Percentiles rank a stretch among this genome's conserved stretches.
Conservation (phyloP, 2,888 invertebrate genomes). For the Ophion ventricosus region DNA sequence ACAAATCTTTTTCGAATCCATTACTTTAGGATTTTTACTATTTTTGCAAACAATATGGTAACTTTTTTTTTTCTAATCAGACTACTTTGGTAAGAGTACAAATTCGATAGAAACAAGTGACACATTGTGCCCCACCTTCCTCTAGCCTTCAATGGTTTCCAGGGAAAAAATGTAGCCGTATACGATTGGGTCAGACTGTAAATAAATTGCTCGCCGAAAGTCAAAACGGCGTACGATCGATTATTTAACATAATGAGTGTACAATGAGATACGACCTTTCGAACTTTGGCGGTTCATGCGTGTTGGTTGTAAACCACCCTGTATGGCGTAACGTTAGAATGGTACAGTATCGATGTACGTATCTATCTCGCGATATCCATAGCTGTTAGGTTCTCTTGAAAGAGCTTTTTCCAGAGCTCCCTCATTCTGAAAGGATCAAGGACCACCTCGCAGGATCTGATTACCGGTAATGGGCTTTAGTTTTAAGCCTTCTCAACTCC, state of each 20-base stretch:
- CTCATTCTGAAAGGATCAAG: conserved; percentile 73
- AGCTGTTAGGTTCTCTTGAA: conserved; percentile 37
- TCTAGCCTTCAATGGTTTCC: too few species aligned
- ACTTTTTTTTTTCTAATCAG: too few species aligned
- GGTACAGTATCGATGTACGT: conserved; percentile 64
- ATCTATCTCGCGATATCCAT: conserved; percentile 48
- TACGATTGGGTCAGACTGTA: too few species aligned
- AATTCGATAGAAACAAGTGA: too few species aligned
- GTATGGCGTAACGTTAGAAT: conserved; percentile 18
- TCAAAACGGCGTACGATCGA: background rate
- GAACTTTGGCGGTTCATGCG: background rate
- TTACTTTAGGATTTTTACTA: too few species aligned
- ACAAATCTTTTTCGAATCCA: too few species aligned
- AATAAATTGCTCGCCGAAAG: too few species aligned
- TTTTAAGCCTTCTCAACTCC: conserved; percentile 71
- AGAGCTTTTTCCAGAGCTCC: conserved; percentile 57
- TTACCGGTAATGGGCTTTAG: conserved; percentile 76
- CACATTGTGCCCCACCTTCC: too few species aligned
- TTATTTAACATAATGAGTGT: background rate
- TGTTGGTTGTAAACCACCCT: conserved; percentile 2
- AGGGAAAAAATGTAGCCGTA: too few species aligned
- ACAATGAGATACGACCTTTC: background rate
- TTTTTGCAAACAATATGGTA: too few species aligned
- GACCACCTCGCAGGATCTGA: conserved; percentile 69
- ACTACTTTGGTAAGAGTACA: too few species aligned